Conservation (phyloP, 2,797 vertebrate species). For the Paratrypauchen microcephalus region DNA sequence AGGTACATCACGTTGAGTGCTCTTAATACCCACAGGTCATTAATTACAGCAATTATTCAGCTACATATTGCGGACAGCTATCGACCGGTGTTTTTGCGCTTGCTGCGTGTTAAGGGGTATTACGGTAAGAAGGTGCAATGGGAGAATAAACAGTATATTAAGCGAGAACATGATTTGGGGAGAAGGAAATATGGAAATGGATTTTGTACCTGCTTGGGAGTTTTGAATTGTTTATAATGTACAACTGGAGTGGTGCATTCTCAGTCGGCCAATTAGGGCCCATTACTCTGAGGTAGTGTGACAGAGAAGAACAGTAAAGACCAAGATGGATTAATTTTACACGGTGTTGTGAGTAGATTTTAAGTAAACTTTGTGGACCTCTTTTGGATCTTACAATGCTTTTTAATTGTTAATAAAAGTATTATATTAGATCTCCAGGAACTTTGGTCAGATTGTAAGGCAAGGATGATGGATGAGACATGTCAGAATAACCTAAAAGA, state of each 20-base stretch:
- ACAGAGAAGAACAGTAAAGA: slow-evolving; percentile 20
- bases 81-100: slow-evolving; percentile 51
- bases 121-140: slow-evolving; percentile 35
- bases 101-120: slow-evolving; percentile 35
- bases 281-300: slow-evolving; percentile 51
- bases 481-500: neutral
- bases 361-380: neutral
- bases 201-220: slow-evolving; percentile 41
- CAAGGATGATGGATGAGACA: neutral
- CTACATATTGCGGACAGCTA: slow-evolving; percentile 70
- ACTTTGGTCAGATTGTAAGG: neutral
- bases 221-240: slow-evolving; percentile 50
- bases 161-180: slow-evolving; percentile 30
- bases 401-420: neutral
- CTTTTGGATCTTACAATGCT: neutral
- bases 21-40: slow-evolving; percentile 73
- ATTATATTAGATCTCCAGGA: too few relatives aligned
- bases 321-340: slow-evolving; percentile 10
- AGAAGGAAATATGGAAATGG: slow-evolving; percentile 40
- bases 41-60: slow-evolving; percentile 82
- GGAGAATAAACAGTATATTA: slow-evolving; percentile 46
- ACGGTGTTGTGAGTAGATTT: neutral
- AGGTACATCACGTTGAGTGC: slow-evolving; percentile 48
- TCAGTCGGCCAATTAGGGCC: slow-evolving; percentile 61
- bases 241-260: slow-evolving; percentile 1